A percentile compares a stretch with the other conserved stretches of the same genome.
Evolutionary conservation across 2,113 vertebrate species (phyloP).

Genomic region (Speoplatyrhinus poulsoni): DNA sequence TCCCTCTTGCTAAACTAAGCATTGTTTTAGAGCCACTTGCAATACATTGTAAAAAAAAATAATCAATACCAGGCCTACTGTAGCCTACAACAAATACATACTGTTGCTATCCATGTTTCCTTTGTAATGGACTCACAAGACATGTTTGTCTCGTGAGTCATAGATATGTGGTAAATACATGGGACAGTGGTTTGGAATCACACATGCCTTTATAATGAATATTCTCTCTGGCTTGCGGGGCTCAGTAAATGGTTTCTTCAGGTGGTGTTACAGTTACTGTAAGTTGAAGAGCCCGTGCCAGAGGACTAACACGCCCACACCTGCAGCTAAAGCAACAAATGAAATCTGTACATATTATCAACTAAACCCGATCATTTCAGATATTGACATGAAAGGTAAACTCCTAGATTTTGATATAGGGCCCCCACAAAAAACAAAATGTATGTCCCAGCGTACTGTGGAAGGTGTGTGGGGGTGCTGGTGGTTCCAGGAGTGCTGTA

Average conservation of each 20-base stretch:
- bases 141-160: conserved; percentile 74
- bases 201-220: conserved; percentile 48
- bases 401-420: too few relatives aligned
- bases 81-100: conserved; percentile 54
- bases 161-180: conserved; percentile 44
- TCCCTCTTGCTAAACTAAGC: conserved; percentile 50
- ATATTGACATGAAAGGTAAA: not conserved
- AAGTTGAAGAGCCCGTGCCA: conserved; percentile 35
- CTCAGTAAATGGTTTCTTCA: conserved; percentile 57
- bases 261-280: too few relatives aligned
- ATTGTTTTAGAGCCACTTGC: conserved; percentile 31
- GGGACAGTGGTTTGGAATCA: conserved; percentile 57
- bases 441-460: too few relatives aligned
- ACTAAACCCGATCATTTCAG: conserved; percentile 20
- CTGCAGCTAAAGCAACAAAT: conserved; percentile 37
- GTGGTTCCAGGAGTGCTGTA: not conserved
- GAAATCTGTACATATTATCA: conserved; percentile 7
- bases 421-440: too few relatives aligned
- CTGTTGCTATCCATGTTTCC: conserved; percentile 68
- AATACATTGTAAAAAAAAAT: conserved; percentile 45
- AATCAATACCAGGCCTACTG: conserved; percentile 64
- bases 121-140: conserved; percentile 63
- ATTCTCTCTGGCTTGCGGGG: conserved; percentile 28
- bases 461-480: too few relatives aligned
- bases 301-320: conserved; percentile 21